These are phyloP conservation scores for Heteropelma amictum DNA, from an alignment of 2,888 invertebrate species.

Conservation along the genomic window DNA sequence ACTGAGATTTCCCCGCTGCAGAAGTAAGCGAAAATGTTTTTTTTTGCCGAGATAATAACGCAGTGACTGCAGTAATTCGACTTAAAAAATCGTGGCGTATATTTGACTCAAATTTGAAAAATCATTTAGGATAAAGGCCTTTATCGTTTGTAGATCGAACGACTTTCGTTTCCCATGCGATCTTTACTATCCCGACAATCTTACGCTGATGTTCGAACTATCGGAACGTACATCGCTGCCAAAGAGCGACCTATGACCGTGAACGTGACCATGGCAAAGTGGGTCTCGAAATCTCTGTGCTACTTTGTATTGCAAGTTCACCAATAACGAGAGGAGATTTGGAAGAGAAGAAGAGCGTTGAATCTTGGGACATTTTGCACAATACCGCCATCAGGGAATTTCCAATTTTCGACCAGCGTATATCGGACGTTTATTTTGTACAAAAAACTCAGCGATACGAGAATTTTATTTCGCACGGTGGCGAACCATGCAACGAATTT, in stretches of 20 bases:
- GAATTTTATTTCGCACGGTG: too few relatives aligned
- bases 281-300: constrained; percentile 61
- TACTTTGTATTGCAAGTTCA: constrained; percentile 36
- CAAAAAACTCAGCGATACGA: too few relatives aligned
- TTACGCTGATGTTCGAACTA: not conserved
- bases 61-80: too few relatives aligned
- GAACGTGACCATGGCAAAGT: constrained; percentile 69
- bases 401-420: constrained; percentile 28
- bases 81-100: not conserved
- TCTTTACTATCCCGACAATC: not conserved
- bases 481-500: too few relatives aligned
- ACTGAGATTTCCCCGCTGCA: too few relatives aligned
- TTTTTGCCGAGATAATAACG: too few relatives aligned
- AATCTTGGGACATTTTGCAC: not conserved
- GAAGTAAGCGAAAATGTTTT: too few relatives aligned
- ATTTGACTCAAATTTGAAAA: not conserved
- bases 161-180: not conserved
- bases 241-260: constrained; percentile 62
- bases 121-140: not conserved
- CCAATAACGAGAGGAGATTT: not conserved
- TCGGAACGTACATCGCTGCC: constrained; percentile 22
- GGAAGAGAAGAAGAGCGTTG: not conserved
- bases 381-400: constrained; percentile 33
- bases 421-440: too few relatives aligned
- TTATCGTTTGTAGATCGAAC: too few relatives aligned